These are phyloP conservation scores for Xerus inauris DNA, from an alignment of 2,113 vertebrate species.

Conservation along the genomic window DNA sequence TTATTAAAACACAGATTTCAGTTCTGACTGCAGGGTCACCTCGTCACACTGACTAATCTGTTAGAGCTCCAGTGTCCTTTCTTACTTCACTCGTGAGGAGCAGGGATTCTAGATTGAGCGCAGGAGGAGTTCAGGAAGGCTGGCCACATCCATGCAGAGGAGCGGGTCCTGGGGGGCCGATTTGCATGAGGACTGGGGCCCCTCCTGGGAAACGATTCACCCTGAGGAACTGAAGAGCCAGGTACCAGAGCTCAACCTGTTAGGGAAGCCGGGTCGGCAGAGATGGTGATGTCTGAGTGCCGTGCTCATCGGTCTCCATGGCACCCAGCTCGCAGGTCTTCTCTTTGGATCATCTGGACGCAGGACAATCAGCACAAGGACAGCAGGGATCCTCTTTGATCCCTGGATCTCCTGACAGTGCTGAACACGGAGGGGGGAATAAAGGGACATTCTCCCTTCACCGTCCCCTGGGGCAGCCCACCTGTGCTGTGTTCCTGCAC, in stretches of 20 bases:
- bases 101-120: slow-evolving; percentile 11
- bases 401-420: background rate
- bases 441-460: background rate
- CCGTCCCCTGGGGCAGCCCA: background rate
- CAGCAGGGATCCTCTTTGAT: background rate
- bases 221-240: background rate
- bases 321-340: background rate
- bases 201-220: background rate
- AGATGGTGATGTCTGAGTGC: no score
- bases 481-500: background rate
- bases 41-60: no score
- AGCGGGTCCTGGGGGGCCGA: background rate
- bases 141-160: background rate
- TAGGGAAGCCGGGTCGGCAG: no score
- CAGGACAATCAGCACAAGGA: background rate
- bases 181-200: slow-evolving; percentile 3
- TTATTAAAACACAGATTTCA: no score
- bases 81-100: background rate
- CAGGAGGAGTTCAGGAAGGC: slow-evolving; percentile 18
- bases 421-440: background rate
- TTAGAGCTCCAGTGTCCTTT: no score
- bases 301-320: background rate
- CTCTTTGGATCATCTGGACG: background rate
- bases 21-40: no score
- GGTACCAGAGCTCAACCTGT: no score